Percentiles rank a stretch among this genome's conserved stretches.
phyloP scores from a whole-genome alignment of 2,888 invertebrate species.

The Eurytoma adleriae region DNA sequence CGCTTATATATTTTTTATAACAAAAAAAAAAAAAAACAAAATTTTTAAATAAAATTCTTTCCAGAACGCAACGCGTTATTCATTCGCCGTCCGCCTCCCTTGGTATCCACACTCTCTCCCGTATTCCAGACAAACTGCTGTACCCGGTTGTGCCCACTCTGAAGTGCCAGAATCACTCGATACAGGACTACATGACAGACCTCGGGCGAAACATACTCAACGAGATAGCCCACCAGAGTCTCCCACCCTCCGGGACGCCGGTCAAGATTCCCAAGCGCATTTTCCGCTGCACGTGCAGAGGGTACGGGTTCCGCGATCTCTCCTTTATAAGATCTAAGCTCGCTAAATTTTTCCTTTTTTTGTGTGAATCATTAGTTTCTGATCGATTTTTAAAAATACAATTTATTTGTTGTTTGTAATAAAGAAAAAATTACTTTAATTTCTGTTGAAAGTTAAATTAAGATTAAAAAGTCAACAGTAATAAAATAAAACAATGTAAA shows the following conservation, averaged over 20 bases:
- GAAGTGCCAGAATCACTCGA: constrained; percentile 14
- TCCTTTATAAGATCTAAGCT: too few species aligned
- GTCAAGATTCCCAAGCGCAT: constrained; percentile 61
- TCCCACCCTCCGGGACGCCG: constrained; percentile 70
- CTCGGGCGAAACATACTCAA: constrained; percentile 67
- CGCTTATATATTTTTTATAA: not conserved
- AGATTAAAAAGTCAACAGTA: too few species aligned
- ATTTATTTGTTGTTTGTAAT: too few species aligned
- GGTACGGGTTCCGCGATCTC: constrained; percentile 28
- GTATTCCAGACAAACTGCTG: constrained; percentile 52
- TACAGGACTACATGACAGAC: constrained; percentile 62
- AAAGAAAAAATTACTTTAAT: too few species aligned
- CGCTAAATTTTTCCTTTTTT: too few species aligned
- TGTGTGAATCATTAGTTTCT: too few species aligned
- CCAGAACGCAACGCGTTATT: not conserved
- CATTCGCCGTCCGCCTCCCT: constrained; percentile 9
- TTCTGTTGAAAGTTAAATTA: too few species aligned
- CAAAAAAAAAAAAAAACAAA: not conserved
- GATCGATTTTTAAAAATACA: too few species aligned
- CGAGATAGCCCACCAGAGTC: constrained; percentile 70
- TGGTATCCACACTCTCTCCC: not conserved
- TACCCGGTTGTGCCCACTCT: constrained; percentile 12
- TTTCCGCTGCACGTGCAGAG: constrained; percentile 39
- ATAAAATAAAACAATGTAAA: too few species aligned
- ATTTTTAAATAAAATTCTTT: not conserved